Evolutionary conservation across 1,140 invertebrate genomes (phyloP), one percentile per base, ranked within the genome.

Genomic region (Pseudomyrmex pallidus): DNA sequence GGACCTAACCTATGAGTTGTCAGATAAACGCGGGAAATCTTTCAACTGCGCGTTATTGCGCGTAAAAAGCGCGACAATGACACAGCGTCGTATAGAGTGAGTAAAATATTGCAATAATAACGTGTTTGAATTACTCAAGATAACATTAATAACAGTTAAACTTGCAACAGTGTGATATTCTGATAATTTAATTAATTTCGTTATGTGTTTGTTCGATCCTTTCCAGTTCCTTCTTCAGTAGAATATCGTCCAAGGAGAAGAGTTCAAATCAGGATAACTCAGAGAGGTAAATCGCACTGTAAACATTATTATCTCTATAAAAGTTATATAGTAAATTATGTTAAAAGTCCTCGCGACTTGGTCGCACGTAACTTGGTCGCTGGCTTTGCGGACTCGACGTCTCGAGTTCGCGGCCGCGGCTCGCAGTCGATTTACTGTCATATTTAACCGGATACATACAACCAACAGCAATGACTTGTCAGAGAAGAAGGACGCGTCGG

Each of bases 11-110:
- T 35, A 3, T 35, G 35, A 35, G 35, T 35, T 52, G 50, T 52
- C 13, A 13, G 10, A 82, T 63, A 73, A 56, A 72, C 54, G 76
- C 76, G 76, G 76, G 64, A 78, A 78, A 78, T 17, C 35, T 78
- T 52, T 78, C 52, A 70, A 77, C 56, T n/a, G 7, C 12, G 35
- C 35, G 35, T 64, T 46, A 20, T n/a, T 35, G 8, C 25, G n/a
- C 3, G 1, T 82, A 85, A 48, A 87, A 88, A 85, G 70, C 56
- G 70, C 22, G 57, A 87, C 85, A 88, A 92, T 92, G 91, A 78
- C 90, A 46, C 91, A 92, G 48, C 90, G 90, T 54, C 90, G 86
- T 57, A 92, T 92, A 90, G 91, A 89, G 91, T 92, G 74, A 89
- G 89, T 90, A 66, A 9, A 52, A 10, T 22, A 25, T 35, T 35